Evolutionary conservation across 2,888 invertebrate species (phyloP).

Genomic region (Trissolcus japonicus): DNA sequence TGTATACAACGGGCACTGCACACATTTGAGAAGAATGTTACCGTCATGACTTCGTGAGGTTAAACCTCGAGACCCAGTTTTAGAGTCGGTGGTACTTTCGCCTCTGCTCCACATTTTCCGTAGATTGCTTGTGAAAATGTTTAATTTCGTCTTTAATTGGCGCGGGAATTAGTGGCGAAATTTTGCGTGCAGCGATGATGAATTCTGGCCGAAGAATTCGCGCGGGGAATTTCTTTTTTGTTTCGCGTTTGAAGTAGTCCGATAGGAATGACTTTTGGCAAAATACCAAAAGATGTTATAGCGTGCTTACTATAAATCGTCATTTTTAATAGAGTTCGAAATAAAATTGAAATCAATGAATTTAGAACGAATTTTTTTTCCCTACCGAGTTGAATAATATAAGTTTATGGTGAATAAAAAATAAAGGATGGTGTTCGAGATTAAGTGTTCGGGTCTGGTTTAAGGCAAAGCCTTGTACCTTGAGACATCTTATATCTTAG

Average conservation of each 20-base stretch:
- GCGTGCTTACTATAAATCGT: conserved; percentile 31
- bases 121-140: conserved; percentile 25
- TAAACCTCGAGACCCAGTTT: conserved; percentile 27
- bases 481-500: too few species aligned
- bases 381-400: too few species aligned
- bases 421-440: too few species aligned
- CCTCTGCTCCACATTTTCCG: conserved; percentile 14
- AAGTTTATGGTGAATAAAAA: too few species aligned
- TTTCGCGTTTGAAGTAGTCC: neutral
- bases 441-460: too few species aligned
- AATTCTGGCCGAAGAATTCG: too few species aligned
- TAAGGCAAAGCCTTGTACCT: too few species aligned
- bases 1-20: neutral
- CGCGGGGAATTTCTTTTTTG: conserved; percentile 3
- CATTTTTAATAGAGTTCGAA: conserved; percentile 17
- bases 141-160: conserved; percentile 27
- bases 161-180: conserved; percentile 11
- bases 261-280: conserved; percentile 21
- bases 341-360: neutral
- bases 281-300: conserved; percentile 36
- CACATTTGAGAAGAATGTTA: conserved; percentile 11
- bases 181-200: conserved; percentile 12
- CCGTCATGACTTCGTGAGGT: conserved; percentile 19
- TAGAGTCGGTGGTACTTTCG: conserved; percentile 11
- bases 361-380: too few species aligned